These are phyloP conservation scores for Alaudala cheleensis DNA, from an alignment of 2,113 vertebrate species.

Conservation along the genomic window DNA sequence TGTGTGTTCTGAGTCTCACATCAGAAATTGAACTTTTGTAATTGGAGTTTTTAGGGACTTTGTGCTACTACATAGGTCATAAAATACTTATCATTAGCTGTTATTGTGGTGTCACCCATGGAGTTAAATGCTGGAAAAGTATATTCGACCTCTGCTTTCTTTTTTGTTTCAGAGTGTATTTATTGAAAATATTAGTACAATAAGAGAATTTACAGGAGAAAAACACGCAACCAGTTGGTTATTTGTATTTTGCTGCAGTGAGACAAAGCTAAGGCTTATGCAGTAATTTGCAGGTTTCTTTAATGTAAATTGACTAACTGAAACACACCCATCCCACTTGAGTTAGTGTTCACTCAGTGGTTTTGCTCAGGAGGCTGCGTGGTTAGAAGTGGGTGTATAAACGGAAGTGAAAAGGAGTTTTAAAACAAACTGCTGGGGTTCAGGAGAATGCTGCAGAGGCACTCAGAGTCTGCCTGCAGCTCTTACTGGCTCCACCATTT, in stretches of 20 bases:
- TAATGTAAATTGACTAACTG: neutral
- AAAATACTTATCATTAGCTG: neutral
- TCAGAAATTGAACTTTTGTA: neutral
- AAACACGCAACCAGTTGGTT: neutral
- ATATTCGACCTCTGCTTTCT: neutral
- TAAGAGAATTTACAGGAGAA: neutral
- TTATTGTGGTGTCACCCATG: neutral
- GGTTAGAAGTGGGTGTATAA: conserved; percentile 40
- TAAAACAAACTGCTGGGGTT: neutral
- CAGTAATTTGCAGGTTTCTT: neutral
- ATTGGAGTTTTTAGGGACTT: neutral
- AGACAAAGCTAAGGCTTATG: neutral
- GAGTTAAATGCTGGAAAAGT: neutral
- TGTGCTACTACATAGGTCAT: neutral
- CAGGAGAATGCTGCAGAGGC: neutral
- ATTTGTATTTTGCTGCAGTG: neutral
- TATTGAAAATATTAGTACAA: neutral
- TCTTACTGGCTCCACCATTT: neutral
- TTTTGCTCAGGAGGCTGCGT: conserved; percentile 25
- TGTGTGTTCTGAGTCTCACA: neutral
- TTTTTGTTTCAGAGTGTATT: neutral
- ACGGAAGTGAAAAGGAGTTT: conserved; percentile 55
- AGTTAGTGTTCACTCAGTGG: conserved; percentile 3
- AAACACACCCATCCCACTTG: conserved; percentile 1
- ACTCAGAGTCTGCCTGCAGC: neutral